A percentile compares a stretch with the other conserved stretches of the same genome.
Conservation (phyloP, 2,888 invertebrate species). For the Aphelenchoides bicaudatus region DNA sequence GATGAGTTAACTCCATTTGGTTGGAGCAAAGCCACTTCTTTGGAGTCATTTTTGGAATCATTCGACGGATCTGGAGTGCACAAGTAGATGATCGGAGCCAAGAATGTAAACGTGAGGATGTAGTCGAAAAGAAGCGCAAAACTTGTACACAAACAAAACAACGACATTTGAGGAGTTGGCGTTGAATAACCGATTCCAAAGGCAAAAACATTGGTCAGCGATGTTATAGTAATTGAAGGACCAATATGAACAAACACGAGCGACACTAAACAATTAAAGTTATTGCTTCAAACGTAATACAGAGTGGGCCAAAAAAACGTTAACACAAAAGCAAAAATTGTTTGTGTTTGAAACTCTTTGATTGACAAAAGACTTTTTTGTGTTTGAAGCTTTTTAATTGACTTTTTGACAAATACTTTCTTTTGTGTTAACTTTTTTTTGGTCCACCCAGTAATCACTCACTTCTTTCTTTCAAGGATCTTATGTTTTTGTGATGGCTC, state of each 20-base stretch:
- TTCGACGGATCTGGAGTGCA: background rate
- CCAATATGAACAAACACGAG: conserved; percentile 51
- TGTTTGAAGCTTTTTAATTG: no score
- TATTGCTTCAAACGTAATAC: no score
- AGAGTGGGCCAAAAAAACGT: no score
- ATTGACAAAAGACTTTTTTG: no score
- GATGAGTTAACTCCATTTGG: background rate
- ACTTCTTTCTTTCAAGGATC: conserved; percentile 17
- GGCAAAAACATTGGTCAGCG: conserved; percentile 57
- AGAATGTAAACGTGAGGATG: conserved; percentile 53
- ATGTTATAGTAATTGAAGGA: conserved; percentile 59
- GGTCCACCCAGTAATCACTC: no score
- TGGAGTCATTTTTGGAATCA: background rate
- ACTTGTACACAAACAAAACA: conserved; percentile 57
- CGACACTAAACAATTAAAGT: no score
- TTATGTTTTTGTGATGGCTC: conserved; percentile 38
- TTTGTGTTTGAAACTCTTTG: no score
- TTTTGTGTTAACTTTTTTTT: no score
- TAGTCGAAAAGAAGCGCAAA: conserved; percentile 57
- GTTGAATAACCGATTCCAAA: conserved; percentile 57
- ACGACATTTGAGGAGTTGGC: conserved; percentile 57
- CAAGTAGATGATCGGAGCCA: conserved; percentile 34
- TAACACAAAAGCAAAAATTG: no score
- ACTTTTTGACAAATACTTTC: no score
- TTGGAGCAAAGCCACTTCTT: background rate